These are phyloP conservation scores for Myiozetetes cayanensis DNA, from an alignment of 2,113 vertebrate genomes.

Conservation along the genomic window DNA sequence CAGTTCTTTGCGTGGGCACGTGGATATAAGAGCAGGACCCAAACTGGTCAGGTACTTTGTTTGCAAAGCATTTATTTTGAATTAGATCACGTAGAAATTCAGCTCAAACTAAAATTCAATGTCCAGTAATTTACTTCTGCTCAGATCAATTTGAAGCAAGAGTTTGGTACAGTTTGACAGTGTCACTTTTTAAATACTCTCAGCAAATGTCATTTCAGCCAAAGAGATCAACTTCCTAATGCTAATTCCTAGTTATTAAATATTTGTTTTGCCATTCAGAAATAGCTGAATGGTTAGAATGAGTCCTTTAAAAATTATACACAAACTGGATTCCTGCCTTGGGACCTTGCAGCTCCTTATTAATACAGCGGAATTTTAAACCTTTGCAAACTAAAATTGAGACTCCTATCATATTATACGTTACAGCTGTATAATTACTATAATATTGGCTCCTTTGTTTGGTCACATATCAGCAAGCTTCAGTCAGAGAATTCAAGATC, in stretches of 20 bases:
- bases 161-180: neutral
- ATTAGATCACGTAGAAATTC: neutral
- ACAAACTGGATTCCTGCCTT: neutral
- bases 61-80: neutral
- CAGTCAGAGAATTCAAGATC: neutral
- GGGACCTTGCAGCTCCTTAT: neutral
- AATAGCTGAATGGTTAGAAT: neutral
- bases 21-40: neutral
- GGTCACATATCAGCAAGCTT: neutral
- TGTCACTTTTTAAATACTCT: neutral
- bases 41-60: neutral
- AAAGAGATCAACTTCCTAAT: neutral
- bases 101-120: neutral
- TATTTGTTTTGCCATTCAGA: neutral
- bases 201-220: neutral
- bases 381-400: neutral
- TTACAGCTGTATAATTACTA: neutral
- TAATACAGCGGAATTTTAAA: neutral
- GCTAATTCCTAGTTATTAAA: neutral
- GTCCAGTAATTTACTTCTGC: neutral
- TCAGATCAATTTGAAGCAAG: neutral
- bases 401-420: accelerated
- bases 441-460: neutral
- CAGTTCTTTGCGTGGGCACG: accelerated
- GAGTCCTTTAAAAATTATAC: neutral